Conservation (phyloP, 1,140 invertebrate genomes). For the Microplitis demolitor region DNA sequence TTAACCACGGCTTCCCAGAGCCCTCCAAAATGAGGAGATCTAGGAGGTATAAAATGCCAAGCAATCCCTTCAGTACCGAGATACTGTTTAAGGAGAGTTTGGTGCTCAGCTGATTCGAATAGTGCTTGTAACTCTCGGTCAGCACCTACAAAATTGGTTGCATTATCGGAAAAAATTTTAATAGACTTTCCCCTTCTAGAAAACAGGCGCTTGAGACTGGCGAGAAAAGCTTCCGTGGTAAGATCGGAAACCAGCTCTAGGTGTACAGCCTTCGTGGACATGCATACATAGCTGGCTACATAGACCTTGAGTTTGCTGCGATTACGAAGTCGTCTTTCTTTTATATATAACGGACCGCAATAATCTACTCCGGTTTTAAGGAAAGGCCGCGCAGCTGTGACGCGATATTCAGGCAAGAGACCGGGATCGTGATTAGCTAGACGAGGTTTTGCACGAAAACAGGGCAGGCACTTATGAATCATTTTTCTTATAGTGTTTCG, state of each 20-base stretch:
- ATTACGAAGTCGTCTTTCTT: constrained; percentile 12
- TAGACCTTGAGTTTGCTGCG: constrained; percentile 30
- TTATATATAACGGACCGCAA: constrained; percentile 21
- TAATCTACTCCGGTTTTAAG: too few relatives aligned
- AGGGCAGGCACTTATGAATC: too few relatives aligned
- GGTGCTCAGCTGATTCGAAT: background rate
- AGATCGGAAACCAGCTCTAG: constrained; percentile 41
- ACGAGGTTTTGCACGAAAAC: too few relatives aligned
- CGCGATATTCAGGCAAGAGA: too few relatives aligned
- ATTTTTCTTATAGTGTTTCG: too few relatives aligned
- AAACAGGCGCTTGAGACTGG: constrained; percentile 46
- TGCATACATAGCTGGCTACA: constrained; percentile 35
- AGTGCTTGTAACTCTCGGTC: constrained; percentile 11
- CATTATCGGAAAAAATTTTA: constrained; percentile 39
- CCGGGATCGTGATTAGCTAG: too few relatives aligned
- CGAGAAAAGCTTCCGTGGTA: constrained; percentile 32
- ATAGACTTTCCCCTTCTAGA: constrained; percentile 37
- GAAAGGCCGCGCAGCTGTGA: too few relatives aligned
- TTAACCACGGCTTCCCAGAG: background rate
- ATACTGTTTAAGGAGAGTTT: background rate
- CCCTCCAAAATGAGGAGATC: background rate
- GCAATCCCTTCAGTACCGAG: background rate
- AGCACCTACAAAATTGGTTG: constrained; percentile 39
- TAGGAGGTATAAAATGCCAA: background rate
- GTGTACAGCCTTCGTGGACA: constrained; percentile 34